Evolutionary conservation across 2,888 invertebrate genomes (phyloP), one percentile per base, ranked within the genome.

Genomic region (Atrina japonica): DNA sequence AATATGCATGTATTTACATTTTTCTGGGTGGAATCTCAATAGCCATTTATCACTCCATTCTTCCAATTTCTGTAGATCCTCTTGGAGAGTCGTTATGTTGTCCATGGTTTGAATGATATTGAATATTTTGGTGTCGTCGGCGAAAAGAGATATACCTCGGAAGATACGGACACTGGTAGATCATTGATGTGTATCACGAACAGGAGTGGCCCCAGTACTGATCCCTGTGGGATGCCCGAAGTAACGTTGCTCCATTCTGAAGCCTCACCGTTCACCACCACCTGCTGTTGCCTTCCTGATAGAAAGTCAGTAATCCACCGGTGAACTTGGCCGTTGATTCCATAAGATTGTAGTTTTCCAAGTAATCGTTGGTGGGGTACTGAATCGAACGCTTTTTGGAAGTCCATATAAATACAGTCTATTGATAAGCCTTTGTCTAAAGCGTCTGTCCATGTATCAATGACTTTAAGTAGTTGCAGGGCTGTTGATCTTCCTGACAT

Each of bases 331-430:
- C 21, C 14, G 1, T 11, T 49, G 23, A 69, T 53, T 5, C 70
- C 59, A 35, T 65, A 66, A 14, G n/a, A n/a, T 35, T 47, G 9
- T 7, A 61, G 40, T 25, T 60, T 66, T 18, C 41, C 43, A 0
- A 66, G 25, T 1, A 70, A 47, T 7, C 66, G 23, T 7, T 40
- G 14, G 18, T 70, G 66, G 1, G 66, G 50, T 2, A 66, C 66
- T 25, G 18, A 52, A 25, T 66, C 70, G 43, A 71, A 66, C 1
- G 63, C 71, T n/a, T 63, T 63, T 14, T 23, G 14, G 35, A 41
- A 61, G 29, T 70, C 53, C 23, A 47, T 23, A 43, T 68, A 68
- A 3, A 68, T 56, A 7, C 35, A 41, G 29, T 68, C 35, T n/a
- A 56, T 30, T 29, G 53, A n/a, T 41, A 18, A 27, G 45, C 41